Evolutionary conservation across 2,888 invertebrate genomes (phyloP).

Genomic region (Pocota personata): DNA sequence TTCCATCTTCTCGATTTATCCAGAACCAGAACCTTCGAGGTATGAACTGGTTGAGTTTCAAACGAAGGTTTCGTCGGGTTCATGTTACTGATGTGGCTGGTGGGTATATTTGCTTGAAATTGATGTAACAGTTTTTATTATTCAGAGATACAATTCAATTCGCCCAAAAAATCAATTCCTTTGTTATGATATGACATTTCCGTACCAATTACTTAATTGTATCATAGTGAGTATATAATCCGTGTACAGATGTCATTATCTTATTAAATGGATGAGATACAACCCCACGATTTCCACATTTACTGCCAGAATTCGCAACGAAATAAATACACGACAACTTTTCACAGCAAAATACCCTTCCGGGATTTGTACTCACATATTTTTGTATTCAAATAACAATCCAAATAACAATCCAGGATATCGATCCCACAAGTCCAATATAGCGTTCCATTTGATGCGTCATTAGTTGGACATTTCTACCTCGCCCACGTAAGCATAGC

Average conservation of each 20-base stretch:
- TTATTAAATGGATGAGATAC: not conserved
- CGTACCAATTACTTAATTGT: not conserved
- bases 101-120: too few species aligned
- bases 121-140: too few species aligned
- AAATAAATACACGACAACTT: not conserved
- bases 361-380: not conserved
- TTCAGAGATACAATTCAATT: too few species aligned
- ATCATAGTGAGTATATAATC: not conserved
- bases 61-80: too few species aligned
- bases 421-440: slow-evolving; percentile 40
- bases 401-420: slow-evolving; percentile 25
- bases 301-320: not conserved
- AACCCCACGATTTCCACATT: not conserved
- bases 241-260: not conserved
- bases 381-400: slow-evolving; percentile 9
- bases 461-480: slow-evolving; percentile 19
- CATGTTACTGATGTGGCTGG: too few species aligned
- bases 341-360: not conserved
- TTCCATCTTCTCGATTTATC: too few species aligned
- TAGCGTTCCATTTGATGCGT: slow-evolving; percentile 22
- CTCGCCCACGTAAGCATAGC: not conserved
- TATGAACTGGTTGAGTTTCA: too few species aligned
- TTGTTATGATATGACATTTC: too few species aligned
- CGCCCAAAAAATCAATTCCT: too few species aligned
- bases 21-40: too few species aligned